Evolutionary conservation across 1,140 invertebrate genomes (phyloP).

Genomic region (Lordiphosa mommai): DNA sequence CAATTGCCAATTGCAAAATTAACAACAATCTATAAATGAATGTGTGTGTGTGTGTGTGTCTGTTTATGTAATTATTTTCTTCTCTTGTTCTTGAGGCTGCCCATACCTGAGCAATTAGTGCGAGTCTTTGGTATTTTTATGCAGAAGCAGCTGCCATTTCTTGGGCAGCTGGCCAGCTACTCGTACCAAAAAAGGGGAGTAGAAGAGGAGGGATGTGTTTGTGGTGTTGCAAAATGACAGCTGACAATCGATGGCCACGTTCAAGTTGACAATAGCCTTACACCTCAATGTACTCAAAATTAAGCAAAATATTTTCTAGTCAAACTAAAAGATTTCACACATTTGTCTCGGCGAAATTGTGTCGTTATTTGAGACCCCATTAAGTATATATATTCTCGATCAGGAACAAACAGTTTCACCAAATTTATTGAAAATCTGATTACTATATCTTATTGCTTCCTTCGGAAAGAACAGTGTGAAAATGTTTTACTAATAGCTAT

Average conservation of each 20-base stretch:
- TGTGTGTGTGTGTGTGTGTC: slow-evolving; percentile 2
- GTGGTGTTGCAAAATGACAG: slow-evolving; percentile 47
- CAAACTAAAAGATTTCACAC: no score
- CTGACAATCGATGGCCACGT: slow-evolving; percentile 39
- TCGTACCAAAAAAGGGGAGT: slow-evolving; percentile 2
- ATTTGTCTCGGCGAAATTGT: no score
- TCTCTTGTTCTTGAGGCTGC: slow-evolving; percentile 47
- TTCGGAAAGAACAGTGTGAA: no score
- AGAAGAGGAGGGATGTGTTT: background rate
- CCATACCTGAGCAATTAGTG: slow-evolving; percentile 71
- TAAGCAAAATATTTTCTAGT: no score
- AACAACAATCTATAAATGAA: slow-evolving; percentile 40
- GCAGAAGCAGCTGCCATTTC: slow-evolving; percentile 48
- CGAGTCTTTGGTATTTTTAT: slow-evolving; percentile 27
- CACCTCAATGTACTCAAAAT: no score
- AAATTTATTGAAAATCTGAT: no score
- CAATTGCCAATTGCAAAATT: slow-evolving; percentile 64
- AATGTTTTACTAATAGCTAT: no score
- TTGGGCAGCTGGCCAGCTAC: slow-evolving; percentile 39
- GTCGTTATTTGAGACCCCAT: no score
- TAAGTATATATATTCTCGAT: no score
- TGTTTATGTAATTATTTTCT: slow-evolving; percentile 31
- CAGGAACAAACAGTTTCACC: no score
- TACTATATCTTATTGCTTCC: no score
- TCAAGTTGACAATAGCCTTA: slow-evolving; percentile 2